A percentile compares a stretch with the other conserved stretches of the same genome.
Evolutionary conservation across 1,140 invertebrate genomes (phyloP).

Genomic region (Myzus persicae): DNA sequence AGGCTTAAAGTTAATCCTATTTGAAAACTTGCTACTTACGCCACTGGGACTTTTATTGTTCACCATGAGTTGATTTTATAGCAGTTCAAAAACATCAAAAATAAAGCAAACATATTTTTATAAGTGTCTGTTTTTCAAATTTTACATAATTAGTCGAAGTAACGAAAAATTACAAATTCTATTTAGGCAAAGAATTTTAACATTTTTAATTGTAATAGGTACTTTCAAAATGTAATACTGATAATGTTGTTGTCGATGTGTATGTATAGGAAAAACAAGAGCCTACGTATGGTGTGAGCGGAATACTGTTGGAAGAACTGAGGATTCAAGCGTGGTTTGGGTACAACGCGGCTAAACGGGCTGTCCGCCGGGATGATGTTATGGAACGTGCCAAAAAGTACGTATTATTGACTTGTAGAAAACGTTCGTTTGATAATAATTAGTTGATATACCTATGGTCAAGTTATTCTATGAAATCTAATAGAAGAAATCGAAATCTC

Average conservation of each 20-base stretch:
- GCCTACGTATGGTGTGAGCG: slow-evolving; percentile 67
- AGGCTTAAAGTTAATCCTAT: too few species aligned
- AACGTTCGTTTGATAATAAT: not conserved
- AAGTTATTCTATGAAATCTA: too few species aligned
- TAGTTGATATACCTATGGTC: too few species aligned
- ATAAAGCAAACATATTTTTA: too few species aligned
- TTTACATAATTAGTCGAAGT: not conserved
- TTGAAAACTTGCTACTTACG: not conserved
- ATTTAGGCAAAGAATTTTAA: not conserved
- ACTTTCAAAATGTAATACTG: not conserved
- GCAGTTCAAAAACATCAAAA: too few species aligned
- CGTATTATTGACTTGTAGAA: not conserved
- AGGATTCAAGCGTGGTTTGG: slow-evolving; percentile 73
- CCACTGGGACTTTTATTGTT: too few species aligned
- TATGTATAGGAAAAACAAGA: slow-evolving; percentile 63
- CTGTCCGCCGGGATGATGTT: too few species aligned
- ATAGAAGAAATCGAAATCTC: too few species aligned
- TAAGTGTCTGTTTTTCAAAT: not conserved
- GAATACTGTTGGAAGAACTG: slow-evolving; percentile 72
- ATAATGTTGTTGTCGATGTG: not conserved
- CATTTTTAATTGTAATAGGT: not conserved
- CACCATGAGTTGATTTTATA: too few species aligned
- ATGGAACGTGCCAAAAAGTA: too few species aligned
- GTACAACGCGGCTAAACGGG: slow-evolving; percentile 72
- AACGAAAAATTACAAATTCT: too few species aligned